Conservation (phyloP, 2,113 vertebrate species). For the Phylloscopus whistleri region DNA sequence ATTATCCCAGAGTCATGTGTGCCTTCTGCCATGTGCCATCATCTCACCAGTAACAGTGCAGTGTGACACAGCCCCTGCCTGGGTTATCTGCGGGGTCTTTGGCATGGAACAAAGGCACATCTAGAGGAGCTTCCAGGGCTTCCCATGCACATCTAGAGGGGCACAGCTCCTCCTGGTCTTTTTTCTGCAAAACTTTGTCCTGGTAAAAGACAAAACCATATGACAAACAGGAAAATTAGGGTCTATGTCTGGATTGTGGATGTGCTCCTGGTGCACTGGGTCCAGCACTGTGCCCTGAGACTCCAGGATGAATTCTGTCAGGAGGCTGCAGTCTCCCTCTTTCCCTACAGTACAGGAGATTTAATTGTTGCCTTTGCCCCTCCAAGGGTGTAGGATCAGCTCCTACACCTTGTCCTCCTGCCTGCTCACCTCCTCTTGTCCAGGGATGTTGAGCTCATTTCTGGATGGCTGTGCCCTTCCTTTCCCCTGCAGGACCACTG, state of each 20-base stretch:
- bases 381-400: fast-evolving
- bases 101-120: background rate
- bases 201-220: background rate
- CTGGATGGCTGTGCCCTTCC: fast-evolving
- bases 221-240: background rate
- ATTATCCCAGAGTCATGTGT: background rate
- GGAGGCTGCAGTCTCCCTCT: background rate
- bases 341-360: fast-evolving
- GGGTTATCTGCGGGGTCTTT: background rate
- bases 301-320: background rate
- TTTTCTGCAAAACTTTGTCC: background rate
- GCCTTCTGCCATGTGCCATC: background rate
- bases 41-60: background rate
- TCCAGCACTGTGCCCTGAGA: background rate
- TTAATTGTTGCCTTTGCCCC: background rate
- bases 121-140: background rate
- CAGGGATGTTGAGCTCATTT: background rate
- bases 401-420: background rate
- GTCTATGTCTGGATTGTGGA: background rate
- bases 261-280: background rate
- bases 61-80: background rate
- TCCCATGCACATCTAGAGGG: background rate
- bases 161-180: background rate
- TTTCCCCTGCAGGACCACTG: background rate
- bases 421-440: background rate